Conservation (phyloP, 2,888 invertebrate species). For the Melipona bicolor region DNA sequence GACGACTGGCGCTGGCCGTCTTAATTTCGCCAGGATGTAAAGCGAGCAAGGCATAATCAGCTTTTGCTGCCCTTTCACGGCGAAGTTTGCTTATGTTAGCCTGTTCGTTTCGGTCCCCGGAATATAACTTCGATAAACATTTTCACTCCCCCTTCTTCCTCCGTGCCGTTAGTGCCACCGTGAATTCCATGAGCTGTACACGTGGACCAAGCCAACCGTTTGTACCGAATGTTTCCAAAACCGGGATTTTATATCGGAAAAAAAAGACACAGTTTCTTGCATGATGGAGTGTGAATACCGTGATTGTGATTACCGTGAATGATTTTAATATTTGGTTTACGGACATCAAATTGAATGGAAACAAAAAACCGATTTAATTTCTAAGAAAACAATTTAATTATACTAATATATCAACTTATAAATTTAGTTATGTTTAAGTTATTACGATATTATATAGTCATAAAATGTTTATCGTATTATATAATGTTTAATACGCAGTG, state of each 20-base stretch:
- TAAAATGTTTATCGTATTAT: too few relatives aligned
- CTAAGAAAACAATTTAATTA: too few relatives aligned
- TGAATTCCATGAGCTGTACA: conserved; percentile 49
- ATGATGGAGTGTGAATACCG: not conserved
- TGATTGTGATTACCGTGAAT: too few relatives aligned
- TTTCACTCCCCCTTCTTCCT: conserved; percentile 51
- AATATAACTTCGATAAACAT: conserved; percentile 82
- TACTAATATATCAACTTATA: too few relatives aligned
- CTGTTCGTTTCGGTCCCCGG: conserved; percentile 74
- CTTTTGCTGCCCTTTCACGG: conserved; percentile 61
- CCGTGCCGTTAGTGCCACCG: conserved; percentile 17
- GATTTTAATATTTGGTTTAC: too few relatives aligned
- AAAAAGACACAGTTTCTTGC: not conserved
- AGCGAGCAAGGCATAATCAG: conserved; percentile 65
- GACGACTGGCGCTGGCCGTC: conserved; percentile 27
- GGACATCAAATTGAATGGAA: too few relatives aligned
- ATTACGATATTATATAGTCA: too few relatives aligned
- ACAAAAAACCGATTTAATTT: too few relatives aligned
- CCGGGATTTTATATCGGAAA: not conserved
- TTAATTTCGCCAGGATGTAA: conserved; percentile 63
- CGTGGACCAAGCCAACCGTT: conserved; percentile 48
- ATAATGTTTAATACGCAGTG: too few relatives aligned
- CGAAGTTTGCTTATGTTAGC: conserved; percentile 75
- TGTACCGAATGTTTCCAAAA: conserved; percentile 38
- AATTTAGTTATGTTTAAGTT: too few relatives aligned